Base-by-base conservation (phyloP, 2,888 invertebrate genomes). In the Orchestes rusci region DNA sequence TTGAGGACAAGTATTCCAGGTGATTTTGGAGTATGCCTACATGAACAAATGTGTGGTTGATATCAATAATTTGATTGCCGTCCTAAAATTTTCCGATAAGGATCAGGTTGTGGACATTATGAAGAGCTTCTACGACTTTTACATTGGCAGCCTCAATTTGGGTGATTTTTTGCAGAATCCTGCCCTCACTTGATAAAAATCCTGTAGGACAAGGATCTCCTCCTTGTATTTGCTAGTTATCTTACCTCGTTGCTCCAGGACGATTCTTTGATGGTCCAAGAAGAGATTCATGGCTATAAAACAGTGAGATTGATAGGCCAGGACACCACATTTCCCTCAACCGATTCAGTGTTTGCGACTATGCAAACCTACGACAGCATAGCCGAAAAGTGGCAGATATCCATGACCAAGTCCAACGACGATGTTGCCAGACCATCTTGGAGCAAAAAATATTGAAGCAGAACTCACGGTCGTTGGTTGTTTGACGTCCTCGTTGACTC, bases 311-410 rank as follows among this genome's bases (percentile, higher is more conserved):
- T 65, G 73, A 16, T 67, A 70, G 33, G 71, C 70, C 42, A 70
- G 84, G 56, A 72, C 69, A 56, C 61, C 63, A 19, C 68, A 74
- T 59, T 67, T 84, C 49, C 70, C 76, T n/a, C 68, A 71, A n/a
- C 19, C 50, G 16, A 13, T 52, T 4, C 50, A 50, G 23, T 55
- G 53, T 35, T 72, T 82, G 23, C 73, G 84, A 50, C 79, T 82
- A 62, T 84, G 17, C 82, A 81, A 66, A 84, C 84, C 41, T 89
- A 88, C 64, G 83, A 82, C 58, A 79, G 82, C 28, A 79, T 85
- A 70, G 81, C 85, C 1, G 81, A 86, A 60, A 73, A 79, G 39
- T 89, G 90, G 89, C 79, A 83, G 59, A 70, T 81, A 18, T 79
- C 79, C 1, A 74, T n/a, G n/a, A n/a, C n/a, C n/a, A n/a, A 75